Evolutionary conservation across 2,888 invertebrate species (phyloP), one percentile per base, ranked within the genome.

Genomic region (Myopa tessellatipennis): DNA sequence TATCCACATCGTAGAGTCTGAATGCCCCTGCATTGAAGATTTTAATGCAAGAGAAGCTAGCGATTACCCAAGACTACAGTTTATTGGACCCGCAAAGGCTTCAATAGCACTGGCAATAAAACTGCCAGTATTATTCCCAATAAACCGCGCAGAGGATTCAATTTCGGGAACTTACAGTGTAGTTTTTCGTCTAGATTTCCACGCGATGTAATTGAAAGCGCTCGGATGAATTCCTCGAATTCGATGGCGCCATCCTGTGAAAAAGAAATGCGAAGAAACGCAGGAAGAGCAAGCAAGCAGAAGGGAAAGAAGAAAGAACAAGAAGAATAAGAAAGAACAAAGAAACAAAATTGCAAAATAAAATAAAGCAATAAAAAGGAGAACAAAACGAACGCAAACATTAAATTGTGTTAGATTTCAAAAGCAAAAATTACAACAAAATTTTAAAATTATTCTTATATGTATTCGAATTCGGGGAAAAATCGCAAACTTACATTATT

Each of bases 221-320:
- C 98, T 89, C 96, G 93, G 87, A 98, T 98, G 90, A 98, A 98
- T 91, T 98, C 98, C 90, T 97, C 97, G 89, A 98, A 98, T 90
- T 98, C 98, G 90, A 98, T 98, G 85, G 96, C 96, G 80, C 98
- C 98, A 90, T 98, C 98, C 98, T 98, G 92, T 40, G 89, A 38
- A 10, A 65, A 34, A 65, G 14, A 12, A 36, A 12, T 6, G 36
- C 34, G 14, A 65, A 65, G 14, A 26, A 65, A 60, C n/a, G 52
- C 8, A 7, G 52, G 12, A 60, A 12, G 5, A 55, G 55, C 55
- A 61, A 68, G 26, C 34, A n/a, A 70, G 50, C 1, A 50, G 50
- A 50, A 26, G 26, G 26, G 2, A 26, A 26, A 26, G 55, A 55
- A 55, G 55, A 55, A 55, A 45, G 6, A 45, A 55, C 16, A 14